Base-by-base conservation (phyloP, 2,888 invertebrate species). In the Clunio marinus region DNA sequence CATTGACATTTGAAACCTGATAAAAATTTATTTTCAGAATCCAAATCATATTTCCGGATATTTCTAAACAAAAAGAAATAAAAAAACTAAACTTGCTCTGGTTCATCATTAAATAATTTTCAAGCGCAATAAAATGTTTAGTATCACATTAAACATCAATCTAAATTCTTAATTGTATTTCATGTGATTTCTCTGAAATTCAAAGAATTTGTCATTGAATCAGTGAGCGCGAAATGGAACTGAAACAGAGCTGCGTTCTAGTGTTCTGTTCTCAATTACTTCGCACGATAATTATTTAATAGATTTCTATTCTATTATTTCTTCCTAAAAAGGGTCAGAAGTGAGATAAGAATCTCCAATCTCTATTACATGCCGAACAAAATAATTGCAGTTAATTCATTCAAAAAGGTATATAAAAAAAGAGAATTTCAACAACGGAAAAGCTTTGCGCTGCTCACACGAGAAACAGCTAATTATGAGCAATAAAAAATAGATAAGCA, bases 401-500 rank as follows among this genome's bases (percentile, higher is more conserved):
- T 17, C 28, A 58, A 32, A 32, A 32, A 5, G 32, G 5, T 7
- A 32, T 10, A 32, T 24, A 28, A 28, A 17, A 41, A 62, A 62
- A 37, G 35, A 32, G 13, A 51, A 51, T 22, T 51, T 22, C n/a
- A 4, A 13, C 51, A 22, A 51, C 10, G 51, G 51, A 51, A 51
- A 51, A 51, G n/a, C 13, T 32, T 17, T 57, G 57, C 27, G 57
- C 27, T 13, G 27, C 27, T 57, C 57, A 51, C 32, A 37, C 37
- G 22, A 20, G 46, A 66, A 66, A 66, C 51, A 22, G 66, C 66
- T 66, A 66, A 66, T 66, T 66, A 66, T 66, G 66, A 55, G 55
- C 66, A 32, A 66, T 66, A 66, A 66, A 66, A 66, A 66, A 66
- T 35, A 66, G 66, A 66, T 66, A 46, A 27, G 32, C 55, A 55